Percentiles rank a stretch among this genome's conserved stretches.
phyloP scores from a whole-genome alignment of 2,888 invertebrate species.

The Parapristionchus giblindavisi region DNA sequence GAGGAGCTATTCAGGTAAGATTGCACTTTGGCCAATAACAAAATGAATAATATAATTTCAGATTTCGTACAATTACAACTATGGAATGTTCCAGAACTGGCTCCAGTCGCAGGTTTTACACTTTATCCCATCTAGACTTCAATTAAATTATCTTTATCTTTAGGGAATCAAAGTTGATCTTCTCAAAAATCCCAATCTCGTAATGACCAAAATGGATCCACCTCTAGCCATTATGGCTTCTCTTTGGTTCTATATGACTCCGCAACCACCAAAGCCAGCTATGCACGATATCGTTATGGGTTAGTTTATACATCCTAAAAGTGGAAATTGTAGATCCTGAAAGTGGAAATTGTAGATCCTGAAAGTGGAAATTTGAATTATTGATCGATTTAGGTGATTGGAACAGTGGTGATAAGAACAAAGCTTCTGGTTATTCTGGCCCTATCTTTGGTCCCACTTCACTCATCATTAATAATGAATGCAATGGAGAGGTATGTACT shows the following conservation, averaged over 20 bases:
- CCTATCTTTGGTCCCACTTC: constrained; percentile 63
- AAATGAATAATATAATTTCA: constrained; percentile 20
- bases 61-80: constrained; percentile 65
- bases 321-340: too few species aligned
- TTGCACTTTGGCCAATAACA: constrained; percentile 4
- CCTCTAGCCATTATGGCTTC: constrained; percentile 63
- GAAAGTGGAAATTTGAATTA: too few species aligned
- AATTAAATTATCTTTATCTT: background rate
- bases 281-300: constrained; percentile 70
- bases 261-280: constrained; percentile 69
- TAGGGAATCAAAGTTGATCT: constrained; percentile 46
- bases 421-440: constrained; percentile 54
- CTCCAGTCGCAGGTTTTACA: constrained; percentile 38
- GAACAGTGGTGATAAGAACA: constrained; percentile 52
- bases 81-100: constrained; percentile 62
- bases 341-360: too few species aligned
- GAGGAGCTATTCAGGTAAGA: constrained; percentile 59
- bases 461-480: constrained; percentile 63
- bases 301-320: constrained; percentile 20
- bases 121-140: background rate
- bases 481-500: constrained; percentile 53
- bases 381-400: constrained; percentile 47
- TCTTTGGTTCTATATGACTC: constrained; percentile 67
- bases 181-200: constrained; percentile 56
- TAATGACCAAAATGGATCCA: constrained; percentile 61